Evolutionary conservation across 2,888 invertebrate species (phyloP).

Genomic region (Chirona hameri): DNA sequence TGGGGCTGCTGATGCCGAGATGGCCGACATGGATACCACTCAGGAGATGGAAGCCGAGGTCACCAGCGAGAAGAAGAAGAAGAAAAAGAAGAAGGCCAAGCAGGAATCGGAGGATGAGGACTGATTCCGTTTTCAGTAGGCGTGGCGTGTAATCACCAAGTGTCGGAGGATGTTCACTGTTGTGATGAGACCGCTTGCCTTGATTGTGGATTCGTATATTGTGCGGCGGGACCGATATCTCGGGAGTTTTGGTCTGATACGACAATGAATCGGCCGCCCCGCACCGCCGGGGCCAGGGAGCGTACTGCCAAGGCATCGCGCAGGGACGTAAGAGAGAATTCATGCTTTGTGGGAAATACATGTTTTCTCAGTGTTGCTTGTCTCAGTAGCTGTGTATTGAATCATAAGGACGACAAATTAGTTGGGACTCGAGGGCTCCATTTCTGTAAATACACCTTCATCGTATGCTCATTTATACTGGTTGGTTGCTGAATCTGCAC

Average conservation of each 20-base stretch:
- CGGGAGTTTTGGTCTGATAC: neutral
- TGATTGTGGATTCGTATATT: neutral
- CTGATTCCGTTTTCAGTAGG: no score
- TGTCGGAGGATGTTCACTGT: neutral
- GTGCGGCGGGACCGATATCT: neutral
- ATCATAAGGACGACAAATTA: no score
- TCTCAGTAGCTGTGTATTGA: no score
- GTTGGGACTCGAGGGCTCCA: no score
- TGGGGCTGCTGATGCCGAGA: conserved; percentile 4
- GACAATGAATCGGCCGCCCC: no score
- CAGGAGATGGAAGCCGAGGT: neutral
- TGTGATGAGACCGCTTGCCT: neutral
- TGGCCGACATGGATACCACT: neutral
- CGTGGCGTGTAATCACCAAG: no score
- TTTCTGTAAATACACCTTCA: no score
- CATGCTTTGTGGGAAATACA: neutral
- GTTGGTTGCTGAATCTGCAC: no score
- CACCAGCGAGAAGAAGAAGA: conserved; percentile 36
- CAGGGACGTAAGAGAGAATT: neutral
- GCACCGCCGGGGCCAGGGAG: neutral
- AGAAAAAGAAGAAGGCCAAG: conserved; percentile 35
- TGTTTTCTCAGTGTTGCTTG: no score
- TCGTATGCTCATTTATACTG: no score
- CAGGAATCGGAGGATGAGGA: neutral
- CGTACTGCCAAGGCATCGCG: neutral